Evolutionary conservation across 2,113 vertebrate species (phyloP).

Genomic region (Hippocampus zosterae): DNA sequence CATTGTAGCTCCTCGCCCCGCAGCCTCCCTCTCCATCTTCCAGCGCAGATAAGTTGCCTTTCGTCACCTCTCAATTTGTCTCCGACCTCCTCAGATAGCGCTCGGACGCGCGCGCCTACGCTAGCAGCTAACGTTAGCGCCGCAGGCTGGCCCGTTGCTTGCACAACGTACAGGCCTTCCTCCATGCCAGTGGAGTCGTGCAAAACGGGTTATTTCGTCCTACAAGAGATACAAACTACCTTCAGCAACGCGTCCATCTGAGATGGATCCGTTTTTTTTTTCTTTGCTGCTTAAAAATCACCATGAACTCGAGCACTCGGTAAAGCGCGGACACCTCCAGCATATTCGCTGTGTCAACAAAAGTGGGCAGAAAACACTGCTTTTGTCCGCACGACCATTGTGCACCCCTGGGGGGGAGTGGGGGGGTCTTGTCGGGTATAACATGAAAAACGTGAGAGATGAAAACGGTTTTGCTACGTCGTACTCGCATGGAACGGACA

Average conservation of each 20-base stretch:
- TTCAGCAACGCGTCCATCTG: conserved; percentile 75
- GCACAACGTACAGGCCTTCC: conserved; percentile 50
- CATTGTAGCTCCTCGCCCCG: conserved; percentile 18
- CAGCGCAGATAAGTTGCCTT: neutral
- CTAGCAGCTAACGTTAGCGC: conserved; percentile 1
- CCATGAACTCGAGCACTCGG: neutral
- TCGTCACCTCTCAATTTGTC: conserved; percentile 1
- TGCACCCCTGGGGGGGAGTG: too few relatives aligned
- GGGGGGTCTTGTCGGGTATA: too few relatives aligned
- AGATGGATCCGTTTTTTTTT: neutral
- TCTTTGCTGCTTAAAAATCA: neutral
- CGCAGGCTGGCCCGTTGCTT: conserved; percentile 29
- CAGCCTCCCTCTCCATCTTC: conserved; percentile 19
- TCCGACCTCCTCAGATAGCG: conserved; percentile 16
- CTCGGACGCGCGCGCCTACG: conserved; percentile 4
- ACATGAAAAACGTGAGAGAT: neutral
- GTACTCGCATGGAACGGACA: neutral
- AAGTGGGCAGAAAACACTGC: too few relatives aligned
- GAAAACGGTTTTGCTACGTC: neutral
- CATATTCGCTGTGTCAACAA: too few relatives aligned
- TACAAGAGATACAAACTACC: conserved; percentile 70
- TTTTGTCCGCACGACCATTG: too few relatives aligned
- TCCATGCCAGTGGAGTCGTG: conserved; percentile 63
- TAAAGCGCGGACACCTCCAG: too few relatives aligned
- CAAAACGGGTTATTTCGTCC: conserved; percentile 65